These are phyloP conservation scores for Melanerpes aurifrons DNA, from an alignment of 2,113 vertebrate species.

Conservation along the genomic window DNA sequence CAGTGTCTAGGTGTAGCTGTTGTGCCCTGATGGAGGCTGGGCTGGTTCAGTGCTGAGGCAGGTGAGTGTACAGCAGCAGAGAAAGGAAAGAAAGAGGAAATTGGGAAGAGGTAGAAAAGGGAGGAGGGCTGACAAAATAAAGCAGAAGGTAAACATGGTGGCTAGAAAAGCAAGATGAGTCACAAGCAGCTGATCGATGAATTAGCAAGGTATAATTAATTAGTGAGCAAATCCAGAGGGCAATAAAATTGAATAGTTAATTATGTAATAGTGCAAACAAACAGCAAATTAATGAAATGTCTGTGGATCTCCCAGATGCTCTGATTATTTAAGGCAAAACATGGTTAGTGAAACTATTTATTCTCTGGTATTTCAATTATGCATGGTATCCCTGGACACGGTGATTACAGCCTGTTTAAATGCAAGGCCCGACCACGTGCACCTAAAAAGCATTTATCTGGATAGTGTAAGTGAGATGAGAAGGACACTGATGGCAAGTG, in stretches of 20 bases:
- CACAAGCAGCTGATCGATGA: background rate
- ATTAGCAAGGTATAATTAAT: slow-evolving; percentile 40
- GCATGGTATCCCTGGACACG: slow-evolving; percentile 16
- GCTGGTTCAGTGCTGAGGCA: background rate
- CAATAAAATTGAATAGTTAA: slow-evolving; percentile 38
- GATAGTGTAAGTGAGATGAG: background rate
- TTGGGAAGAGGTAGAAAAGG: background rate
- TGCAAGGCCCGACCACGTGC: background rate
- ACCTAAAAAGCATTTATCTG: slow-evolving; percentile 26
- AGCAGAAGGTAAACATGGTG: background rate
- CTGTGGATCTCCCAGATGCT: slow-evolving; percentile 22
- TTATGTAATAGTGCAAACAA: slow-evolving; percentile 14
- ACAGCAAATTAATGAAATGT: slow-evolving; percentile 41
- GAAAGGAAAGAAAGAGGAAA: background rate
- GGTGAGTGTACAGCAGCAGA: background rate
- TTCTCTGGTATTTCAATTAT: slow-evolving; percentile 58
- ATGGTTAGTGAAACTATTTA: slow-evolving; percentile 24
- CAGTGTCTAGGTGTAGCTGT: background rate
- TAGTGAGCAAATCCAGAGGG: background rate
- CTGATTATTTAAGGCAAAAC: slow-evolving; percentile 53
- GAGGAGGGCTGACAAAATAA: background rate
- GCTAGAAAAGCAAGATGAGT: background rate
- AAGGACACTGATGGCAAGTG: background rate
- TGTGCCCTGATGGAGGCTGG: background rate
- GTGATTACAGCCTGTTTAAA: slow-evolving; percentile 34